phyloP scores from a whole-genome alignment of 2,113 vertebrate genomes.

The Pyxicephalus adspersus region DNA sequence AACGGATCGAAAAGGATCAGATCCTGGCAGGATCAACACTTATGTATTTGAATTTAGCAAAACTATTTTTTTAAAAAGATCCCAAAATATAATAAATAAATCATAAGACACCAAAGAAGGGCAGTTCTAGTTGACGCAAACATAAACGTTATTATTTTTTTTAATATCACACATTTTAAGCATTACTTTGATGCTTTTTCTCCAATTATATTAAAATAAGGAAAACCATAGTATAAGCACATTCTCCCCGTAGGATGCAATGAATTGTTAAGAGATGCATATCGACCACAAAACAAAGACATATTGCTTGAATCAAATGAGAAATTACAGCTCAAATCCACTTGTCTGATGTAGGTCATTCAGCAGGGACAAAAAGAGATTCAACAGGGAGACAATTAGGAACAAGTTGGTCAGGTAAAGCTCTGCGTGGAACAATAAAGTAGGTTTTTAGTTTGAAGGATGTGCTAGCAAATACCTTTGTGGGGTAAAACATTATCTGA shows the following conservation, averaged over 20 bases:
- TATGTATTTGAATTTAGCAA: no score
- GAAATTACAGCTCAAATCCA: conserved; percentile 18
- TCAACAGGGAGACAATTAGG: conserved; percentile 40
- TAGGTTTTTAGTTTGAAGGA: conserved; percentile 13
- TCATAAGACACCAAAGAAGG: no score
- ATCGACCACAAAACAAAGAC: not conserved
- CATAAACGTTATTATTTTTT: no score
- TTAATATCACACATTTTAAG: no score
- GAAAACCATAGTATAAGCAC: not conserved
- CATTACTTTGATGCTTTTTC: no score
- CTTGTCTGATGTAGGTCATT: conserved; percentile 19
- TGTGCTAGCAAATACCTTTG: not conserved
- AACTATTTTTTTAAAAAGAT: no score
- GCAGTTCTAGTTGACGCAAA: no score
- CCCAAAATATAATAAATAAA: no score
- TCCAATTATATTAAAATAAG: no score
- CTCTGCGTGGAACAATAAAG: conserved; percentile 18
- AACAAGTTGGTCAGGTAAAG: conserved; percentile 16
- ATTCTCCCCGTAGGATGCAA: not conserved
- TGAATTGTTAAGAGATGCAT: not conserved
- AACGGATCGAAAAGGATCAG: no score
- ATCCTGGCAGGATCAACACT: no score
- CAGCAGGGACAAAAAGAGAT: conserved; percentile 9
- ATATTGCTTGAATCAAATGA: conserved; percentile 18
- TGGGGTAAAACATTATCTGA: not conserved